Conservation (phyloP, 92 coral and sea anemone species). For the Paragorgia papillata region DNA sequence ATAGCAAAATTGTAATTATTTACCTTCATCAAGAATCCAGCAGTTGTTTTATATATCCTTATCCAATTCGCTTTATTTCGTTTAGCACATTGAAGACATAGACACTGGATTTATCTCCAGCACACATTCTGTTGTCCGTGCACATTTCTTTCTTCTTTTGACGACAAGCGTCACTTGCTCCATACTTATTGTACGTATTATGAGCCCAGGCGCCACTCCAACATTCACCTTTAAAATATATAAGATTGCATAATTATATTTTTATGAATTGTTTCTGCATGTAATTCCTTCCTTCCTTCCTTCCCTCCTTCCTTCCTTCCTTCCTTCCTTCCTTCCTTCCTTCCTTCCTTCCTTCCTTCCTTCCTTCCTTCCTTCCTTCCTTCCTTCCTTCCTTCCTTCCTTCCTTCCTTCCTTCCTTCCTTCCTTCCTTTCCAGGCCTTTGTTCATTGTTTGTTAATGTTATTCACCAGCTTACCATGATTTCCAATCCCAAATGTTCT, state of each 20-base stretch:
- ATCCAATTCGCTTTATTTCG: background rate
- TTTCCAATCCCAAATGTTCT: constrained; percentile 70
- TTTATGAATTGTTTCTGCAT: no score
- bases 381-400: background rate
- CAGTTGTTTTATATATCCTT: background rate
- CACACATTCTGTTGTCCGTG: background rate
- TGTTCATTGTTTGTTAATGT: background rate
- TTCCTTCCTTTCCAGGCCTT: background rate
- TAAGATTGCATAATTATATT: no score
- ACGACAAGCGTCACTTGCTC: constrained; percentile 9
- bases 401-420: no score
- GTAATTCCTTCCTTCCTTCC: no score
- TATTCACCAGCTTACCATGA: constrained; percentile 55
- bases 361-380: background rate
- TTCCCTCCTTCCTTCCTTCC: no score
- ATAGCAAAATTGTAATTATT: no score
- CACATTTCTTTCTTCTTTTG: background rate
- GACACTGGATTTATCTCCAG: background rate
- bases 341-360: no score
- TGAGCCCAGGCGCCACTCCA: constrained; percentile 53
- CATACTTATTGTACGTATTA: constrained; percentile 33
- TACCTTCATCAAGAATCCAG: no score
- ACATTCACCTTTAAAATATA: constrained; percentile 48
- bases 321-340: no score
- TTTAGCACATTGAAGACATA: constrained; percentile 1